Evolutionary conservation across 1,140 invertebrate genomes (phyloP).

Genomic region (Diploscapter pachys): DNA sequence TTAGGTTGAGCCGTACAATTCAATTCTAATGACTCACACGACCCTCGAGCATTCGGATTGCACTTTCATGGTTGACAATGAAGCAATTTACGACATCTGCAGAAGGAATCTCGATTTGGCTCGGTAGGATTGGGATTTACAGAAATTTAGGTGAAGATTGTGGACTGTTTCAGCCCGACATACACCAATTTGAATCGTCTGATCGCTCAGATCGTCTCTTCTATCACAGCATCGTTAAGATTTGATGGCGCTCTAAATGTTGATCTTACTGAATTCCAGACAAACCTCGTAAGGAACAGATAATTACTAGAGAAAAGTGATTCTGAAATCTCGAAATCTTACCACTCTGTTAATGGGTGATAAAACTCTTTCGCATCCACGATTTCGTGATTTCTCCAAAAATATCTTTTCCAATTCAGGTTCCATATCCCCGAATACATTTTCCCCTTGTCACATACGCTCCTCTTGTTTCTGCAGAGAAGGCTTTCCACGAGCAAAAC

Average conservation of each 20-base stretch:
- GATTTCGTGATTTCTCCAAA: too few relatives aligned
- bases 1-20: slow-evolving; percentile 61
- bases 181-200: slow-evolving; percentile 77
- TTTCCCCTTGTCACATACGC: slow-evolving; percentile 62
- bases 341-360: too few relatives aligned
- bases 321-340: too few relatives aligned
- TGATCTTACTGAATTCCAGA: slow-evolving; percentile 77
- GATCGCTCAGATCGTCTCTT: slow-evolving; percentile 76
- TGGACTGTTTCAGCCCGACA: slow-evolving; percentile 68
- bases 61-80: slow-evolving; percentile 68
- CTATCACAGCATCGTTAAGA: slow-evolving; percentile 76
- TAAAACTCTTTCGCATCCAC: too few relatives aligned
- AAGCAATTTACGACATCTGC: slow-evolving; percentile 88
- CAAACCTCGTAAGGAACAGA: too few relatives aligned
- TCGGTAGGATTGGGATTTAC: slow-evolving; percentile 46
- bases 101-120: slow-evolving; percentile 79
- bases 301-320: too few relatives aligned
- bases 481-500: slow-evolving; percentile 74
- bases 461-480: slow-evolving; percentile 74
- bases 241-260: slow-evolving; percentile 82
- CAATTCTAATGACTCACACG: slow-evolving; percentile 67
- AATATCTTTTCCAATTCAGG: slow-evolving; percentile 65
- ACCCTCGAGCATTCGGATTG: slow-evolving; percentile 58
- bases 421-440: slow-evolving; percentile 59
- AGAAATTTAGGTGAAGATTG: slow-evolving; percentile 3